Evolutionary conservation across 2,888 invertebrate genomes (phyloP).

Genomic region (Holacanthella duospinosa): DNA sequence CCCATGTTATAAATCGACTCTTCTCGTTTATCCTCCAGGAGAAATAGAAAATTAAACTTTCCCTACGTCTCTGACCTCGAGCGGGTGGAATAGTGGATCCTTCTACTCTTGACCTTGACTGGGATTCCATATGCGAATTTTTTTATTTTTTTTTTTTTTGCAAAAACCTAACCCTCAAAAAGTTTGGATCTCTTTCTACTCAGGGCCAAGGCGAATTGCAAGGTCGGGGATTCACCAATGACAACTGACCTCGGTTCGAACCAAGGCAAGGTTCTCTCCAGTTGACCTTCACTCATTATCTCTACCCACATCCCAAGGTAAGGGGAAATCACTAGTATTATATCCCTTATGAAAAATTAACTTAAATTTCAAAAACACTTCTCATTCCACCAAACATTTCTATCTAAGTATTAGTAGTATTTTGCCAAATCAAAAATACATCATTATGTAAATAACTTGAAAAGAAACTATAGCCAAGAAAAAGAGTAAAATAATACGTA

Average conservation of each 20-base stretch:
- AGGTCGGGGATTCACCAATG: no score
- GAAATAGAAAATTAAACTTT: neutral
- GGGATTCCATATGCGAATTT: neutral
- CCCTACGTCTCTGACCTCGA: conserved; percentile 3
- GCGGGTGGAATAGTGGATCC: neutral
- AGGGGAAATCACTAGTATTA: no score
- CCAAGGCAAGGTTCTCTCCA: neutral
- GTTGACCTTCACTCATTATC: neutral
- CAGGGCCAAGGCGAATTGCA: neutral
- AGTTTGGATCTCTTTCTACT: neutral
- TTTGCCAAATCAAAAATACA: no score
- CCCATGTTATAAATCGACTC: neutral
- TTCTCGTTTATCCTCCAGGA: neutral
- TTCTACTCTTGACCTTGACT: neutral
- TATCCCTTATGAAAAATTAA: no score
- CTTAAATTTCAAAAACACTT: no score
- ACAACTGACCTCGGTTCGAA: neutral
- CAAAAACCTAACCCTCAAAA: neutral
- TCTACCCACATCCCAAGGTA: no score
- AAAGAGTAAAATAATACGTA: no score
- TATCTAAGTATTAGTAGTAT: no score
- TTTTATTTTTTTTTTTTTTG: no score
- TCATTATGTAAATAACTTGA: no score
- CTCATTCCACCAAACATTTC: no score
- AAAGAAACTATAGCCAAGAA: no score